Evolutionary conservation across 2,888 invertebrate genomes (phyloP).

Genomic region (Catocala nupta): DNA sequence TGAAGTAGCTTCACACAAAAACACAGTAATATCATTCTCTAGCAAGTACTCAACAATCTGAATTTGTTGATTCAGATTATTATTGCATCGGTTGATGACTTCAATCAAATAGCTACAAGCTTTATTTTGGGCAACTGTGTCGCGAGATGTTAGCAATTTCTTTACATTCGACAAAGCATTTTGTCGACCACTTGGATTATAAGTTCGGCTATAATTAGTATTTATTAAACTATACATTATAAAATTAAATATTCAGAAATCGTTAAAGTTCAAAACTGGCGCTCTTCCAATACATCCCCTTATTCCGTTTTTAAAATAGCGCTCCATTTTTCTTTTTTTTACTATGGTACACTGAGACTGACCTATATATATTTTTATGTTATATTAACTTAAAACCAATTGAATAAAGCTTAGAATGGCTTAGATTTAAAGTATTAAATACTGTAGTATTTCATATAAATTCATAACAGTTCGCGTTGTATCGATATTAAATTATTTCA

Average conservation of each 20-base stretch:
- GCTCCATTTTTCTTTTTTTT: too few species aligned
- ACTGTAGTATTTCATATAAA: too few species aligned
- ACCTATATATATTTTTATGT: too few species aligned
- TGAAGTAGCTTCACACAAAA: constrained; percentile 80
- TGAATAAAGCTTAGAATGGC: too few species aligned
- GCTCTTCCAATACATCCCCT: background rate
- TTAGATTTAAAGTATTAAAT: too few species aligned
- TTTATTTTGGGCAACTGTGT: constrained; percentile 74
- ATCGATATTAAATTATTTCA: too few species aligned
- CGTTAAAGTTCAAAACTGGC: constrained; percentile 10
- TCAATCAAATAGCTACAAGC: constrained; percentile 78
- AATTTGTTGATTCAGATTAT: constrained; percentile 65
- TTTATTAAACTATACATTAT: constrained; percentile 75
- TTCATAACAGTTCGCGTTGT: too few species aligned
- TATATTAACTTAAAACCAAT: too few species aligned
- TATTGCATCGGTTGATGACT: constrained; percentile 70
- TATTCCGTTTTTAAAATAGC: constrained; percentile 1
- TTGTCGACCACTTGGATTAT: constrained; percentile 75
- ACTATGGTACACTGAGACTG: too few species aligned
- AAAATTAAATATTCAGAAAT: background rate
- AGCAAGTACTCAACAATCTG: constrained; percentile 74
- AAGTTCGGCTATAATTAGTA: constrained; percentile 73
- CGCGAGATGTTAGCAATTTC: constrained; percentile 75
- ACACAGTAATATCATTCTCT: constrained; percentile 79
- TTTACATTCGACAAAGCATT: constrained; percentile 80